phyloP scores from a whole-genome alignment of 2,113 vertebrate genomes.

The Tupaia chinensis region DNA sequence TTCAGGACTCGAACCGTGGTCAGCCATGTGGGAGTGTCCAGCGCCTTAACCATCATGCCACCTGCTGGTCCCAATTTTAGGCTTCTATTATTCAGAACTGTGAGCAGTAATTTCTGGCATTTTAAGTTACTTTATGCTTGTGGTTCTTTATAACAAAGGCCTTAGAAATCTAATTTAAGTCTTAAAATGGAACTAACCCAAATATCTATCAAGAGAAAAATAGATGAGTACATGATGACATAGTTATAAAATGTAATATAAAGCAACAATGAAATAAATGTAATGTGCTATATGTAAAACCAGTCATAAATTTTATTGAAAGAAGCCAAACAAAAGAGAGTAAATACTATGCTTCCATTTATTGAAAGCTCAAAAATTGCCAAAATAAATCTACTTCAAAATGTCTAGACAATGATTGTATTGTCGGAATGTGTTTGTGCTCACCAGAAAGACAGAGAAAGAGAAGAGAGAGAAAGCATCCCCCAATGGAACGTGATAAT shows the following conservation, averaged over 20 bases:
- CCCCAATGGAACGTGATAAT: no score
- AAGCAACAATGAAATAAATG: neutral
- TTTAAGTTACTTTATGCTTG: neutral
- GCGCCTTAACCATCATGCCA: no score
- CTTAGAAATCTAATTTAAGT: neutral
- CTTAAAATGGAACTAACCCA: neutral
- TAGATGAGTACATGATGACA: neutral
- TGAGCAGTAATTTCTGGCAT: neutral
- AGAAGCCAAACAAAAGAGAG: neutral
- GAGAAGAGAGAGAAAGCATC: no score
- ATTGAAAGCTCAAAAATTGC: neutral
- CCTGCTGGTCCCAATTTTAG: neutral
- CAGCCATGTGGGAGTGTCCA: no score
- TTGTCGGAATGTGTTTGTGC: no score
- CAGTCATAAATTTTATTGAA: neutral
- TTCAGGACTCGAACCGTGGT: no score
- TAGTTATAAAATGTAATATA: neutral
- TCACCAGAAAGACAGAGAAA: no score
- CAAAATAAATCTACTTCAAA: neutral
- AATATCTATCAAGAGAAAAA: neutral
- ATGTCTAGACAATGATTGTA: neutral
- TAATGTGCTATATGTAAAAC: neutral
- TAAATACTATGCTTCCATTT: neutral
- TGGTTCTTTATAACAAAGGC: neutral
- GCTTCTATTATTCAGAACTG: neutral